Evolutionary conservation across 2,113 vertebrate species (phyloP), one percentile per base, ranked within the genome.

Genomic region (Loxodonta africana): DNA sequence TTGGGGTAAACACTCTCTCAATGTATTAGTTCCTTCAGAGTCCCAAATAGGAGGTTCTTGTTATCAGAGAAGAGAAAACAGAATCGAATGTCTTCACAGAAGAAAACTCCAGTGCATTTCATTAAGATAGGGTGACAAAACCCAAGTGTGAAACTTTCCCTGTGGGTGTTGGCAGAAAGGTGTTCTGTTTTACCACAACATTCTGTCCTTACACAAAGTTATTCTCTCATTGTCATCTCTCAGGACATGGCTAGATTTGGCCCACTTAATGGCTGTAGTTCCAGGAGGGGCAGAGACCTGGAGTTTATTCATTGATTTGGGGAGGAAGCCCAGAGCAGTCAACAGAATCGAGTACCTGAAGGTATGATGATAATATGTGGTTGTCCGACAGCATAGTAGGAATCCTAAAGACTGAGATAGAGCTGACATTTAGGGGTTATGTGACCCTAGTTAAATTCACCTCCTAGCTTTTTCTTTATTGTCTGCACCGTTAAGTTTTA

Each of bases 91-190:
- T 83, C 86, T 85, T 78, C 51, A 41, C 46, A 74, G 65, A 10
- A 71, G 30, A 37, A 53, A 53, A 90, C n/a, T 63, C 33, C 18
- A 0, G 15, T 83, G 76, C 25, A 76, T 57, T 95, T 87, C 78
- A 94, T 94, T 76, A 60, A 81, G 63, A 14, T 82, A 37, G 44
- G 63, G 48, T 88, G 78, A 81, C 69, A 95, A n/a, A 95, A 91
- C 41, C 33, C 25, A 46, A 65, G 41, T 78, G 76, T 83, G 60
- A 92, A 67, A 44, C 60, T 9, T 60, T 53, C 62, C 86, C 37
- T 76, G 51, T n/a, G 74, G 51, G 25, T 17, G 0, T 37, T 83
- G 57, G 41, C 57, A 88, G 63, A 74, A 74, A 90, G 63, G 14
- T 37, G 37, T 1, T n/a, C 26, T 78, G 23, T 85, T 83, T 90